phyloP scores from a whole-genome alignment of 2,888 invertebrate genomes.

The Andrena camellia region DNA sequence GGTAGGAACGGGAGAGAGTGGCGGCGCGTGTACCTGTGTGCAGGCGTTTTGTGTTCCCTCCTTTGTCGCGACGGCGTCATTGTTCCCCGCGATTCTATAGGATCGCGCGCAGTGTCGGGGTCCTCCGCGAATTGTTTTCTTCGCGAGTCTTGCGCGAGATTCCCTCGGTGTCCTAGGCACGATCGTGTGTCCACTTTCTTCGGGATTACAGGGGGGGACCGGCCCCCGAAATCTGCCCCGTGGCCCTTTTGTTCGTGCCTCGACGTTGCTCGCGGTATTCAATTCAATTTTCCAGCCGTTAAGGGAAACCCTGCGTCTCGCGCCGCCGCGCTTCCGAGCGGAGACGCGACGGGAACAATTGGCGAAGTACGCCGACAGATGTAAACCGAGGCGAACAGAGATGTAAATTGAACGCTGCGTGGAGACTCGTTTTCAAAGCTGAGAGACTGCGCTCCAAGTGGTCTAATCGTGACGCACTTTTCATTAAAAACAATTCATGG shows the following conservation, averaged over 20 bases:
- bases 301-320: neutral
- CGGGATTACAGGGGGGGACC: conserved; percentile 31
- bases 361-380: conserved; percentile 12
- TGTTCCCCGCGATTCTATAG: conserved; percentile 74
- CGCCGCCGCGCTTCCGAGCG: neutral
- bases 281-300: conserved; percentile 8
- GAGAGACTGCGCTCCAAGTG: too few species aligned
- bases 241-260: neutral
- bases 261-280: neutral
- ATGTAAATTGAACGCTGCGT: neutral
- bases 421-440: too few species aligned
- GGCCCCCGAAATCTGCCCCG: neutral
- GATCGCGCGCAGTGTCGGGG: conserved; percentile 66
- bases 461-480: too few species aligned
- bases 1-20: conserved; percentile 58
- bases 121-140: conserved; percentile 71
- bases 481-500: too few species aligned
- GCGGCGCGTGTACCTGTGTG: conserved; percentile 72
- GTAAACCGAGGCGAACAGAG: conserved; percentile 1
- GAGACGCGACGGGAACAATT: conserved; percentile 9
- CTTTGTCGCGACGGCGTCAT: conserved; percentile 72
- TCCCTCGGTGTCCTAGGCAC: conserved; percentile 50
- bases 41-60: conserved; percentile 72
- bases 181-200: conserved; percentile 50
- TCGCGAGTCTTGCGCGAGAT: conserved; percentile 61